A percentile compares a stretch with the other conserved stretches of the same genome.
Conservation (phyloP, 2,797 vertebrate species). For the Acanthiza pusilla region DNA sequence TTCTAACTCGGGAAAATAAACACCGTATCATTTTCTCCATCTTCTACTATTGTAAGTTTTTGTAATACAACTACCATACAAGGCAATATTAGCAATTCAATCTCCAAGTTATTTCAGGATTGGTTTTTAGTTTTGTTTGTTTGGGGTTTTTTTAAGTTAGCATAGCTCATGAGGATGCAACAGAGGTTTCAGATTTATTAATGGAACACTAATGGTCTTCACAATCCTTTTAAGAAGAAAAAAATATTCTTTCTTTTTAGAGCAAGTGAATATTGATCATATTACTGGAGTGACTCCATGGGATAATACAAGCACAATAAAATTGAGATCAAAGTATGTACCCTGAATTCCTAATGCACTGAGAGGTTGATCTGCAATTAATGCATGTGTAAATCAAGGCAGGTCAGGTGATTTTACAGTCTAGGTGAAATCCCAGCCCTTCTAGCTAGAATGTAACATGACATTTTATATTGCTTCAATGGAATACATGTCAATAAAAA, state of each 20-base stretch:
- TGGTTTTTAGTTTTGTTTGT: not conserved
- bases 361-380: not conserved
- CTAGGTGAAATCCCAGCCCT: not conserved
- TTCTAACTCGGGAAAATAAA: not conserved
- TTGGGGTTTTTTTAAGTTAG: not conserved
- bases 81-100: not conserved
- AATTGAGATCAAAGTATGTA: not conserved
- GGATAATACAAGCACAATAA: not conserved
- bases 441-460: not conserved
- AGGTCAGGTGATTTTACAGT: not conserved
- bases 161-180: not conserved
- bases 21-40: not conserved
- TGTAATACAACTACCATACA: not conserved
- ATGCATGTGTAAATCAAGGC: not conserved
- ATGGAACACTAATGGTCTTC: not conserved
- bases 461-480: not conserved
- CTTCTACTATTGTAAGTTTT: not conserved
- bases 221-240: not conserved
- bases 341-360: not conserved
- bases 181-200: not conserved
- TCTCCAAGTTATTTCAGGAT: not conserved
- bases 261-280: conserved; percentile 12
- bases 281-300: not conserved
- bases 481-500: not conserved
- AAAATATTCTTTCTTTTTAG: not conserved